A percentile compares a stretch with the other conserved stretches of the same genome.
Conservation (phyloP, 2,888 invertebrate species). For the Tortricodes alternella region DNA sequence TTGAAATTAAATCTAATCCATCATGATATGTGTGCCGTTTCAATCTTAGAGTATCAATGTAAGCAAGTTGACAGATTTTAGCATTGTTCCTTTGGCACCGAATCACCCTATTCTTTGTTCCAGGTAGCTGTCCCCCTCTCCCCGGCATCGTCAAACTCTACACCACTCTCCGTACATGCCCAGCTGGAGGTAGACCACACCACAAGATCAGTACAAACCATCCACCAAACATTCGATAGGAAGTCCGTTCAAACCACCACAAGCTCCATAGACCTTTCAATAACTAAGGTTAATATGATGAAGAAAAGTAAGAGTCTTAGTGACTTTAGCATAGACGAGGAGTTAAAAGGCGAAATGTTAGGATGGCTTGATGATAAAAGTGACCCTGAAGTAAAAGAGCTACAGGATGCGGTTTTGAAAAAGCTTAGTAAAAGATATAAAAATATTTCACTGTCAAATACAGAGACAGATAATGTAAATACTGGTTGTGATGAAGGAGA, state of each 20-base stretch:
- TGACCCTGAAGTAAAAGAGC: conserved; percentile 34
- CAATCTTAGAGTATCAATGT: no score
- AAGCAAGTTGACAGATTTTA: no score
- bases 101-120: conserved; percentile 38
- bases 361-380: conserved; percentile 42
- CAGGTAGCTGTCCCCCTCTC: conserved; percentile 58
- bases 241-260: conserved; percentile 48
- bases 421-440: conserved; percentile 31
- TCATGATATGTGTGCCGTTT: no score
- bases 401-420: conserved; percentile 26
- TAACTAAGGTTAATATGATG: conserved; percentile 18
- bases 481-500: not conserved
- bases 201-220: conserved; percentile 42
- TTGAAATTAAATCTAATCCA: no score
- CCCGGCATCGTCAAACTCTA: conserved; percentile 37
- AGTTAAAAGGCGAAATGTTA: conserved; percentile 41
- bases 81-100: no score
- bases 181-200: not conserved
- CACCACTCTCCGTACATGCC: conserved; percentile 24
- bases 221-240: conserved; percentile 29
- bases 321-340: conserved; percentile 39
- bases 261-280: conserved; percentile 41
- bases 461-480: not conserved
- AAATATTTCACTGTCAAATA: not conserved
- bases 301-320: conserved; percentile 53